Percentiles rank a stretch among this genome's conserved stretches.
Conservation (phyloP, 2,797 vertebrate species). For the Etheostoma nigrum region DNA sequence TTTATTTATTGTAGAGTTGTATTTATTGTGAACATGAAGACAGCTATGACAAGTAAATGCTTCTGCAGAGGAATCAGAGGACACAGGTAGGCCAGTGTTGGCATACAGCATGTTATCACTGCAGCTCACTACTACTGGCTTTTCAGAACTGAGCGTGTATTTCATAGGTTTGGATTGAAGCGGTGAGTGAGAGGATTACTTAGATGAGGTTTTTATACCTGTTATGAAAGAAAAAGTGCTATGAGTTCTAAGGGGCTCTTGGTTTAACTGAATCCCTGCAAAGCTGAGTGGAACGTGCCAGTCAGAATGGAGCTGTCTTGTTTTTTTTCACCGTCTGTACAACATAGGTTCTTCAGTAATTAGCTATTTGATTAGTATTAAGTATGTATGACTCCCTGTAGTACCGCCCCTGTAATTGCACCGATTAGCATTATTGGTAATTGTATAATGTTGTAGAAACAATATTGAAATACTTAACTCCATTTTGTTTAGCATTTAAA, state of each 20-base stretch:
- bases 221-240: constrained; percentile 43
- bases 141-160: constrained; percentile 39
- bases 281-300: constrained; percentile 6
- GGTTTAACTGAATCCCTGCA: constrained; percentile 41
- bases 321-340: constrained; percentile 30
- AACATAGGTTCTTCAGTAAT: constrained; percentile 51
- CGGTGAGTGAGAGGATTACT: constrained; percentile 36
- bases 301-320: constrained; percentile 29
- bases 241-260: constrained; percentile 26
- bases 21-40: constrained; percentile 57
- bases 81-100: constrained; percentile 18
- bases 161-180: constrained; percentile 52
- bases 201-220: constrained; percentile 35
- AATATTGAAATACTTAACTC: constrained; percentile 45
- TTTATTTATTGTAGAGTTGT: constrained; percentile 52
- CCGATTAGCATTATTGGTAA: constrained; percentile 56
- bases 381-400: constrained; percentile 54
- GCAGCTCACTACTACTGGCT: constrained; percentile 50
- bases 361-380: constrained; percentile 53
- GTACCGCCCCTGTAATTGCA: constrained; percentile 59
- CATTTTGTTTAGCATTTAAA: constrained; percentile 42
- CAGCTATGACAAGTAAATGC: constrained; percentile 22
- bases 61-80: constrained; percentile 24
- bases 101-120: constrained; percentile 40
- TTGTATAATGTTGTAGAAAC: constrained; percentile 64